Conservation (phyloP, 2,888 invertebrate genomes). For the Pristionchus fissidentatus region DNA sequence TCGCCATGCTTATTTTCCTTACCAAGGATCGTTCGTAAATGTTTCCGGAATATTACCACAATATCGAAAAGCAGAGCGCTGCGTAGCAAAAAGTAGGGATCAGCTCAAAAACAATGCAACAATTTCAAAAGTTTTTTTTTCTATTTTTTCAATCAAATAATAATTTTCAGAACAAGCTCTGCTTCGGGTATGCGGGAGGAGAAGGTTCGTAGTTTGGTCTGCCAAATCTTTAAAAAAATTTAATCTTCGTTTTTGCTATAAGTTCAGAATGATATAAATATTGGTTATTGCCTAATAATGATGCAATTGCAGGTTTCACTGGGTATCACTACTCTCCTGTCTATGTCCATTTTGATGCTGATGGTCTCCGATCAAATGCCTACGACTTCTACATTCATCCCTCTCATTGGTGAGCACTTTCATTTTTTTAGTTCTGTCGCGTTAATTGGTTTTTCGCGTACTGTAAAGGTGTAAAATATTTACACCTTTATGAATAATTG, state of each 20-base stretch:
- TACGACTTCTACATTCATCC: constrained; percentile 78
- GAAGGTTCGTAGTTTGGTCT: constrained; percentile 77
- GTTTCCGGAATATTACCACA: too few relatives aligned
- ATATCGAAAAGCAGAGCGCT: too few relatives aligned
- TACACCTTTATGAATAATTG: too few relatives aligned
- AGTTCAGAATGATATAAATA: not conserved
- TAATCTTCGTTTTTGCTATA: not conserved
- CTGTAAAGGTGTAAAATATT: too few relatives aligned
- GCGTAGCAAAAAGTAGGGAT: too few relatives aligned
- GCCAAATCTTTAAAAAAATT: not conserved
- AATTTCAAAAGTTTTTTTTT: too few relatives aligned
- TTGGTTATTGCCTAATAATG: not conserved
- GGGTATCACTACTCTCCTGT: constrained; percentile 77
- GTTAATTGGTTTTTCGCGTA: too few relatives aligned
- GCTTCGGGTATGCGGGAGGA: constrained; percentile 77
- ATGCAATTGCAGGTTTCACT: not conserved
- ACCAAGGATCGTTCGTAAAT: too few relatives aligned
- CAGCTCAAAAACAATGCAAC: too few relatives aligned
- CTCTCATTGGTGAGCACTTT: constrained; percentile 77
- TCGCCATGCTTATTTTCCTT: too few relatives aligned
- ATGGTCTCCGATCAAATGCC: constrained; percentile 79
- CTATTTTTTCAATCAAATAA: not conserved
- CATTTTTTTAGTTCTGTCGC: too few relatives aligned
- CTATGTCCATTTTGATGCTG: constrained; percentile 78
- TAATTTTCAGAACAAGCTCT: constrained; percentile 75